phyloP scores from a whole-genome alignment of 2,888 invertebrate genomes.

The Acleris laterana region DNA sequence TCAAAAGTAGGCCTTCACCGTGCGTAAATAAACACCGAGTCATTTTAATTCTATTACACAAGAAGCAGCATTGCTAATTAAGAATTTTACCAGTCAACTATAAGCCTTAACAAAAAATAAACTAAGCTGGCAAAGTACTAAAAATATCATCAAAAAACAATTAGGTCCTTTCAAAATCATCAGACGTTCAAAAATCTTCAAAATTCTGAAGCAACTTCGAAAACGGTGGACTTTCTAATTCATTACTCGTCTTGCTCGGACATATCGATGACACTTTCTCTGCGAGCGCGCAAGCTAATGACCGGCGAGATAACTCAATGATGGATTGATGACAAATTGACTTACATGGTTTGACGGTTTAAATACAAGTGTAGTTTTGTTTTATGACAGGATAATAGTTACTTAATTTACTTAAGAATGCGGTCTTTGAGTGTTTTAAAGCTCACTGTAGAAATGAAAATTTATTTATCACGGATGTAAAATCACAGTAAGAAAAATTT shows the following conservation, averaged over 20 bases:
- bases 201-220: background rate
- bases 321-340: constrained; percentile 9
- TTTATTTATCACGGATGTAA: no score
- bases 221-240: constrained; percentile 9
- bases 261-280: constrained; percentile 30
- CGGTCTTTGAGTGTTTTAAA: no score
- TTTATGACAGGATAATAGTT: background rate
- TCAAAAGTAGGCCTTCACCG: no score
- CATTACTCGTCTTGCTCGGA: constrained; percentile 8
- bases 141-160: no score
- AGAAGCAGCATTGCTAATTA: no score
- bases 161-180: background rate
- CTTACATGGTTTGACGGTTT: background rate
- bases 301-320: constrained; percentile 8
- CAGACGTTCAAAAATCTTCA: background rate
- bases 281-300: constrained; percentile 14
- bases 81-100: no score
- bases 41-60: no score
- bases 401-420: background rate
- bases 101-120: no score
- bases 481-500: no score
- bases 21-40: no score
- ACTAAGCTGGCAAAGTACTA: no score
- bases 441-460: no score
- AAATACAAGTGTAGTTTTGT: background rate